These are phyloP conservation scores for Philonicus albiceps DNA, from an alignment of 2,888 invertebrate species.

Conservation along the genomic window DNA sequence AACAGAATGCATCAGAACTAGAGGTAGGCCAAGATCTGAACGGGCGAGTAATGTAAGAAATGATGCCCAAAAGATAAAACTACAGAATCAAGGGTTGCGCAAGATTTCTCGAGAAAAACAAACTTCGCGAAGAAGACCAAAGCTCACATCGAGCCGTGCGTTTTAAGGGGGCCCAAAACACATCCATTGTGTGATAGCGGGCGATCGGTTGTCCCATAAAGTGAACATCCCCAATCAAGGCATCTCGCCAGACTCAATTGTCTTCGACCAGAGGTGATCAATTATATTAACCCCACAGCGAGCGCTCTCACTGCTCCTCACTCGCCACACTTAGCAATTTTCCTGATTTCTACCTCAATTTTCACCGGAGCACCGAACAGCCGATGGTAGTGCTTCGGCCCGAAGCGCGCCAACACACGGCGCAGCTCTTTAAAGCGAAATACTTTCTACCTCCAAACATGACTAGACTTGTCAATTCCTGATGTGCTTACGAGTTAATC, in stretches of 20 bases:
- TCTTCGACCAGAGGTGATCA: background rate
- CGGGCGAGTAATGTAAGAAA: background rate
- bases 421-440: background rate
- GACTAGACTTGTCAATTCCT: background rate
- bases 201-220: background rate
- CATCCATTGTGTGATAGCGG: background rate
- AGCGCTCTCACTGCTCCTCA: background rate
- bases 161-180: background rate
- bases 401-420: background rate
- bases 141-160: background rate
- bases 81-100: background rate
- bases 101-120: background rate
- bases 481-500: background rate
- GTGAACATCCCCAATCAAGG: background rate
- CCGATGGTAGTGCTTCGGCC: background rate
- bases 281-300: background rate
- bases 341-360: background rate
- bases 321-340: background rate
- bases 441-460: background rate
- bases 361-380: background rate
- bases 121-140: background rate
- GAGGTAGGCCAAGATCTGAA: background rate
- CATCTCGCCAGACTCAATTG: background rate
- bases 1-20: background rate
- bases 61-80: background rate